Conservation (phyloP, 1,140 invertebrate genomes). For the Drosophila pseudoananassae region DNA sequence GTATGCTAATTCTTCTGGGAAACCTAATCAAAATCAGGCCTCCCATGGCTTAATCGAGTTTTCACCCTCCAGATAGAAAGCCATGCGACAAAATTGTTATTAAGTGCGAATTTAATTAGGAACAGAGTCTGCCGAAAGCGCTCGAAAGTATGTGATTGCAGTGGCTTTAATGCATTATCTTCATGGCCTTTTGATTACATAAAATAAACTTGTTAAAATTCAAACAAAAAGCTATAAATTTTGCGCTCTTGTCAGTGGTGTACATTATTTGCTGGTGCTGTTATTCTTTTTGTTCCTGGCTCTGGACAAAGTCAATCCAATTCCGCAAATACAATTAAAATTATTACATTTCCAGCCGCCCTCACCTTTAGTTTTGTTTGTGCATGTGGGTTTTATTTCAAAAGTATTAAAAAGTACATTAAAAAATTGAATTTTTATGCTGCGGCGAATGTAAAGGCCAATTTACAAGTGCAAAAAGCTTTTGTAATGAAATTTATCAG, state of each 20-base stretch:
- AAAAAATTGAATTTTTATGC: conserved; percentile 66
- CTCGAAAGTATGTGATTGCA: neutral
- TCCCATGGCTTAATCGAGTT: conserved; percentile 8
- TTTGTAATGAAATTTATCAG: conserved; percentile 54
- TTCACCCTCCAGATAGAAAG: neutral
- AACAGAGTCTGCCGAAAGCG: neutral
- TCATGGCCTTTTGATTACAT: conserved; percentile 24
- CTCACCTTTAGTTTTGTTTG: conserved; percentile 15
- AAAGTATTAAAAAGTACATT: conserved; percentile 66
- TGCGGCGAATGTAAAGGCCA: conserved; percentile 36
- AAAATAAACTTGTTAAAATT: conserved; percentile 72
- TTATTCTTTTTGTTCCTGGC: conserved; percentile 35
- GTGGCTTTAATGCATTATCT: neutral
- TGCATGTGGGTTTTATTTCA: conserved; percentile 33
- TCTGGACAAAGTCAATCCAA: conserved; percentile 59
- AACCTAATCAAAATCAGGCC: conserved; percentile 1
- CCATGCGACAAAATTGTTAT: neutral
- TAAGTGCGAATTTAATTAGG: neutral
- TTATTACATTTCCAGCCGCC: conserved; percentile 51
- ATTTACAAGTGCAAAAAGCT: conserved; percentile 58
- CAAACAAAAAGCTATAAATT: conserved; percentile 77
- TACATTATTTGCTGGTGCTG: conserved; percentile 32
- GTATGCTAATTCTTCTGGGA: conserved; percentile 34
- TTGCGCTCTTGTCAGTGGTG: conserved; percentile 42
- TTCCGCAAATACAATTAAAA: conserved; percentile 78